Evolutionary conservation across 2,888 invertebrate genomes (phyloP), one percentile per base, ranked within the genome.

Genomic region (Hypselothyrea guttata): DNA sequence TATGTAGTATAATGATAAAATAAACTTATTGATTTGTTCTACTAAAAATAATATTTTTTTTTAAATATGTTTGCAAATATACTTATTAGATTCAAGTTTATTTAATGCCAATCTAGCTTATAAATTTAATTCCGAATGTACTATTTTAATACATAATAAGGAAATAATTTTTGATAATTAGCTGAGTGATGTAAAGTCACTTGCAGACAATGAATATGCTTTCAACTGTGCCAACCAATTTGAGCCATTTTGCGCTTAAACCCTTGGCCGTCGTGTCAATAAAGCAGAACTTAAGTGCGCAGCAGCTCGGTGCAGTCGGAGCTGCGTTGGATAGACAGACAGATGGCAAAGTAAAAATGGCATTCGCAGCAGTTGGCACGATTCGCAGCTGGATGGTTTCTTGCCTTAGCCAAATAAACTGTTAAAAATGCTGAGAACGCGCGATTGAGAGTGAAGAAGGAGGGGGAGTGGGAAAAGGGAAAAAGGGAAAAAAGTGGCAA

Each of bases 391-490:
- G 58, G 44, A 58, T 60, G 54, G 60, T 71, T 71, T 64, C 64
- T 59, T 74, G 59, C 55, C 68, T 60, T 68, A 57, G 65, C 53
- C 64, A 75, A 79, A 81, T 75, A 77, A 78, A 76, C 78, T 76
- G 75, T 63, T 72, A 52, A 82, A 78, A 79, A 72, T 65, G 82
- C 78, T 78, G 78, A 78, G 64, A 66, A 51, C 68, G 82, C 72
- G 60, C 59, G 46, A 77, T 67, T 64, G 46, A 30, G 7, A n/a
- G 38, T 38, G 28, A 15, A 16, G 13, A 11, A 47, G 31, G 15
- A 42, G 33, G 22, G 44, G 18, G 34, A 30, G 2, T 1, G 2
- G 7, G 16, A 31, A 30, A 8, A 30, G 16, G 7, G 7, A 47
- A 49, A 40, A 38, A 42, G 15, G 40, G 33, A 37, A 41, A 22